Evolutionary conservation across 2,797 vertebrate species (phyloP), one percentile per base, ranked within the genome.

Genomic region (Argyrosomus regius): DNA sequence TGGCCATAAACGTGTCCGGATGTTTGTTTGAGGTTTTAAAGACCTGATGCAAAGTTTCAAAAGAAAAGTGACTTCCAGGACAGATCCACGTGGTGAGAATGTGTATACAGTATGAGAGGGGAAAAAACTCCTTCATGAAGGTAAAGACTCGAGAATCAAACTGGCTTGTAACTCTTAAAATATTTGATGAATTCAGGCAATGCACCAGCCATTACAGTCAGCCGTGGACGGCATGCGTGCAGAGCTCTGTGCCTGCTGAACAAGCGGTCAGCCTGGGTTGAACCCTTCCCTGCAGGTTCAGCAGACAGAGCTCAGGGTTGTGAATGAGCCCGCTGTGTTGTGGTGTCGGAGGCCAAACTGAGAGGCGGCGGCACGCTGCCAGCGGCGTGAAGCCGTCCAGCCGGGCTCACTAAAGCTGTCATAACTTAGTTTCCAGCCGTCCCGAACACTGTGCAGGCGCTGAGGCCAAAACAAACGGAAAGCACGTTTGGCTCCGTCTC

Each of bases 321-420:
- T 87, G 82, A 89, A 87, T 81, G 85, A 83, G 62, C 57, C 77
- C 1, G 73, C 62, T 77, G 71, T 82, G 79, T 82, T 83, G 56
- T 68, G 70, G 75, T 63, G 82, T 71, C 35, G 31, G 49, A 50
- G 72, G 75, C 81, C 79, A 78, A 67, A 11, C 62, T 62, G 24
- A 61, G 61, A 39, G 57, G 8, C 39, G 45, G 1, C 28, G 78
- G 62, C 68, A 3, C 28, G 63, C 82, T 54, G 86, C 80, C 85
- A 77, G 46, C 73, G 5, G 65, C 11, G 18, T 41, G 20, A 71
- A 43, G 72, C 58, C 31, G 26, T 71, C 82, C 72, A 63, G 62
- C 72, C 45, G 41, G 18, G n/a, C 63, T 24, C 81, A 57, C 77
- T 84, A 69, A 84, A 82, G 74, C 90, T 86, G 86, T 87, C 89